Conservation (phyloP, 2,888 invertebrate genomes). For the Deroplatys truncata region DNA sequence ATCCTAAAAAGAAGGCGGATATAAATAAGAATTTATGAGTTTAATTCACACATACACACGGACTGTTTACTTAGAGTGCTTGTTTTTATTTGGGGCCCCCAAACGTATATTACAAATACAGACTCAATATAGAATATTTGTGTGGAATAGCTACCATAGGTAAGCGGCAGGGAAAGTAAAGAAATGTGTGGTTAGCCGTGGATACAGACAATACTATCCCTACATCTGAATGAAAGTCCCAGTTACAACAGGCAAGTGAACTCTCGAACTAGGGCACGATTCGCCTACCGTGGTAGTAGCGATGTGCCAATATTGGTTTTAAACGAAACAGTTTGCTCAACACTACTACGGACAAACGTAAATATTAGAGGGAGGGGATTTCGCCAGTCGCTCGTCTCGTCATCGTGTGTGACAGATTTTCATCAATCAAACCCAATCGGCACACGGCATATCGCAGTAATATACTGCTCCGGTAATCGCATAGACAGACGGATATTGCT, state of each 20-base stretch:
- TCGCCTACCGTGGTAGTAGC: background rate
- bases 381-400: background rate
- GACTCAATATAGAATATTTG: no score
- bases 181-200: no score
- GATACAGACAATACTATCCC: no score
- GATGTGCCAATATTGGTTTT: background rate
- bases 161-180: no score
- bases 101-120: no score
- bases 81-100: no score
- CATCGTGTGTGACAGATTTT: constrained; percentile 11
- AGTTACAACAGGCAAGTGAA: background rate
- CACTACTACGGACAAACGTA: background rate
- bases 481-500: background rate
- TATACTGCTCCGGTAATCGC: background rate
- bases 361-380: background rate
- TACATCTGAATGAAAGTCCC: no score
- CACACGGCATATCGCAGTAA: background rate
- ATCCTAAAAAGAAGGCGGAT: no score
- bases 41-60: no score
- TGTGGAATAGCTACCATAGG: no score
- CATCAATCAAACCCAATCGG: constrained; percentile 16
- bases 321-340: background rate
- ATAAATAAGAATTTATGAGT: no score
- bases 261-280: background rate
- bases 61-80: no score